A percentile compares a stretch with the other conserved stretches of the same genome.
Evolutionary conservation across 1,140 invertebrate species (phyloP).

Genomic region (Globodera rostochiensis): DNA sequence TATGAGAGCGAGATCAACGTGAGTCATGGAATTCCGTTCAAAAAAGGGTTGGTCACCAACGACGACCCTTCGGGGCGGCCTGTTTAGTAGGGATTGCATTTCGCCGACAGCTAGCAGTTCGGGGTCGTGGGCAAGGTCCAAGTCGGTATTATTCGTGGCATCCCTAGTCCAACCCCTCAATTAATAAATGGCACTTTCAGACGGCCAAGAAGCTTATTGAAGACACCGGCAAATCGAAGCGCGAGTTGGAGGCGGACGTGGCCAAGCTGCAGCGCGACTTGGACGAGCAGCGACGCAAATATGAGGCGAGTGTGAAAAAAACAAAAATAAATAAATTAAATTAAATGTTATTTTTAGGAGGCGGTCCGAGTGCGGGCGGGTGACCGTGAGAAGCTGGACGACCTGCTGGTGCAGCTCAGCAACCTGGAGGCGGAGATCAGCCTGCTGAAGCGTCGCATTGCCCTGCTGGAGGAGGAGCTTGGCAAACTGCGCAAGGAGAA

Average conservation of each 20-base stretch:
- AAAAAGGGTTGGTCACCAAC: conserved; percentile 1
- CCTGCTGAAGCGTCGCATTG: conserved; percentile 60
- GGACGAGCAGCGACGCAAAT: conserved; percentile 59
- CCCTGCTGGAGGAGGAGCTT: conserved; percentile 61
- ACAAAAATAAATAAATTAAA: too few species aligned
- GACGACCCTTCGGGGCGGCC: too few species aligned
- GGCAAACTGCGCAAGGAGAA: conserved; percentile 60
- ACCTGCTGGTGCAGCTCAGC: conserved; percentile 56
- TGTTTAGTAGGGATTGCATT: too few species aligned
- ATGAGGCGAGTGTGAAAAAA: conserved; percentile 32
- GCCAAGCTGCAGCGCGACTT: conserved; percentile 53
- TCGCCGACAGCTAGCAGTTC: too few species aligned
- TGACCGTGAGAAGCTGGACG: conserved; percentile 57
- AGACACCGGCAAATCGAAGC: conserved; percentile 51
- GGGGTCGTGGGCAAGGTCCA: too few species aligned
- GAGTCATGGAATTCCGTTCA: conserved; percentile 23
- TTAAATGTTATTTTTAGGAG: conserved; percentile 17
- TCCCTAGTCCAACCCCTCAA: background rate
- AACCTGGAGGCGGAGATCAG: conserved; percentile 64
- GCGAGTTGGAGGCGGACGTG: conserved; percentile 49
- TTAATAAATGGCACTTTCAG: conserved; percentile 37
- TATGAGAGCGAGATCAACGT: conserved; percentile 68
- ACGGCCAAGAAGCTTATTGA: conserved; percentile 57
- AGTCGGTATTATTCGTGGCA: too few species aligned
- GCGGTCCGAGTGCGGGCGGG: conserved; percentile 53